Conservation (phyloP, 2,113 vertebrate species). For the Phainopepla nitens region DNA sequence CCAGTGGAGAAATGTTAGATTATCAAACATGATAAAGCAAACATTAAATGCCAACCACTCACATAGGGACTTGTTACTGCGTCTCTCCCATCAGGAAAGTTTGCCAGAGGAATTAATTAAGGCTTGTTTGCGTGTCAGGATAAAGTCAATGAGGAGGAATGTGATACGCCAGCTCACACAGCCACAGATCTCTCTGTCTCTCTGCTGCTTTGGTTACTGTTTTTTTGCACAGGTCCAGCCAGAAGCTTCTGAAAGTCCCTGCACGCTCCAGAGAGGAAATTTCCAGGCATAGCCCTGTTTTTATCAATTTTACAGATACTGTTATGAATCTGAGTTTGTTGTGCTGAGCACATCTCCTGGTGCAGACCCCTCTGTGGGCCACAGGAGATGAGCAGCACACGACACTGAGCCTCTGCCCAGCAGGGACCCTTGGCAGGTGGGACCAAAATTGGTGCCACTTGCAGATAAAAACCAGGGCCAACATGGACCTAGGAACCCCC, state of each 20-base stretch:
- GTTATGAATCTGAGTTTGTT: neutral
- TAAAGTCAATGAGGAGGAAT: neutral
- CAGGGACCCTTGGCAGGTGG: neutral
- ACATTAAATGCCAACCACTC: neutral
- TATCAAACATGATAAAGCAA: slow-evolving; percentile 39
- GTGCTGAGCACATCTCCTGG: neutral
- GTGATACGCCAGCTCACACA: neutral
- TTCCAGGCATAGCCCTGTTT: neutral
- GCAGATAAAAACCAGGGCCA: neutral
- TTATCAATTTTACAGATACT: neutral
- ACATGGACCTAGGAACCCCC: neutral
- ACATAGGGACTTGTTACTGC: neutral
- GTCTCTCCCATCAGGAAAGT: slow-evolving; percentile 2
- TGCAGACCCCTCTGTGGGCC: neutral
- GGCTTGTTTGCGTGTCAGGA: slow-evolving; percentile 18
- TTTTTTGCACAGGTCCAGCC: neutral
- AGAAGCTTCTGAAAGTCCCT: neutral
- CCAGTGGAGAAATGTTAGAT: slow-evolving; percentile 1
- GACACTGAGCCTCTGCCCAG: neutral
- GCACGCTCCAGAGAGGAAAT: neutral
- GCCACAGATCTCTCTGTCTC: neutral
- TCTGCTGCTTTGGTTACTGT: neutral
- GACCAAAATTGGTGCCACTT: neutral
- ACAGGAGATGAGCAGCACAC: neutral
- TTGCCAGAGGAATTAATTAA: slow-evolving; percentile 60